Conservation (phyloP, 2,888 invertebrate species). For the Hydropsyche betteni region DNA sequence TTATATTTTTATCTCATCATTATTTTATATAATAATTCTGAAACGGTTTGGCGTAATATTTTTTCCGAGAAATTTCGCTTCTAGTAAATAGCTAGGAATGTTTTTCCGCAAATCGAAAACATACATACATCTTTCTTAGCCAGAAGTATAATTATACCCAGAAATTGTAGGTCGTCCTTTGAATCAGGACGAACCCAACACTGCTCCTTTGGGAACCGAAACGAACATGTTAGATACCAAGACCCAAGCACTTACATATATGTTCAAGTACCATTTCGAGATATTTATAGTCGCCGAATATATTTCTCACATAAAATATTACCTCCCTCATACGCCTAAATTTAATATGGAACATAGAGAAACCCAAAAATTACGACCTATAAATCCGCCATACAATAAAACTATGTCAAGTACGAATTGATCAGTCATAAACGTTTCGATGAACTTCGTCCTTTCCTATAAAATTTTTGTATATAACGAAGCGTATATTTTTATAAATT, state of each 20-base stretch:
- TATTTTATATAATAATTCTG: neutral
- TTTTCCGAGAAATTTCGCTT: neutral
- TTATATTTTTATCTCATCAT: neutral
- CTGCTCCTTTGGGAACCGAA: neutral
- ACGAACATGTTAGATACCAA: conserved; percentile 7
- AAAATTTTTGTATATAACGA: no score
- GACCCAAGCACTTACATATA: no score
- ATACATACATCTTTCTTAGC: no score
- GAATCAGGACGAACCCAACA: conserved; percentile 10
- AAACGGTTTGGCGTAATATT: neutral
- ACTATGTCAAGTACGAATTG: no score
- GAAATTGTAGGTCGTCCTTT: conserved; percentile 1
- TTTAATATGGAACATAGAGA: no score
- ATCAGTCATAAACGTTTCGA: no score
- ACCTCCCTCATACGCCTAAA: neutral
- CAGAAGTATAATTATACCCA: neutral
- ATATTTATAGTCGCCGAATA: conserved; percentile 9
- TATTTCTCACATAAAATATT: neutral
- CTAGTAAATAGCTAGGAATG: no score
- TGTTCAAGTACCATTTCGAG: neutral
- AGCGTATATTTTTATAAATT: no score
- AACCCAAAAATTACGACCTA: no score
- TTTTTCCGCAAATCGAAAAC: no score
- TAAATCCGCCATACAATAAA: no score
- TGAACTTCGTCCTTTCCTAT: no score